These are phyloP conservation scores for Melipona bicolor DNA, from an alignment of 2,888 invertebrate species.

Conservation along the genomic window DNA sequence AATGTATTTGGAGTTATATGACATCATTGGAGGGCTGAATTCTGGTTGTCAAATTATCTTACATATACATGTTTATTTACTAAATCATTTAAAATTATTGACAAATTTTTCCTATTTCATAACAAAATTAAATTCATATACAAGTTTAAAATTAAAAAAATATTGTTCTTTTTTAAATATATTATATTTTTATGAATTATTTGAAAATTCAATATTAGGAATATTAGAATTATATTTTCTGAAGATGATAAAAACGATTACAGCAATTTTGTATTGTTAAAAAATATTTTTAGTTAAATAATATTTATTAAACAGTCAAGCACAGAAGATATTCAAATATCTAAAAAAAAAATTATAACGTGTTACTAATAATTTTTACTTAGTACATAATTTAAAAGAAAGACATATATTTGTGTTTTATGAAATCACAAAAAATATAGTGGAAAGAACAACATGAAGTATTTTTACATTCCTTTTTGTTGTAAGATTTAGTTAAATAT, in stretches of 20 bases:
- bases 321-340: neutral
- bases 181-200: neutral
- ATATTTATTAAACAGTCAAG: neutral
- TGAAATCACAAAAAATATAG: slow-evolving; percentile 2
- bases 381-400: slow-evolving; percentile 11
- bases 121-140: slow-evolving; percentile 12
- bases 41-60: slow-evolving; percentile 60
- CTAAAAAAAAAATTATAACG: slow-evolving; percentile 7
- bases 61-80: slow-evolving; percentile 21
- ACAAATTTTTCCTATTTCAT: neutral
- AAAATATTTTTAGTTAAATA: slow-evolving; percentile 24
- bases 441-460: slow-evolving; percentile 22
- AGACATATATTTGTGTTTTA: slow-evolving; percentile 12
- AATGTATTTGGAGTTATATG: slow-evolving; percentile 60
- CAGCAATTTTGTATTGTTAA: slow-evolving; percentile 16
- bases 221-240: slow-evolving; percentile 7
- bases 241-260: neutral
- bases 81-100: slow-evolving; percentile 23
- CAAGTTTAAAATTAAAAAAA: neutral
- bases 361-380: slow-evolving; percentile 5
- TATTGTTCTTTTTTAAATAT: neutral
- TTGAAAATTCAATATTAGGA: slow-evolving; percentile 10
- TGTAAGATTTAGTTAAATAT: slow-evolving; percentile 36
- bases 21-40: slow-evolving; percentile 69
- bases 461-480: slow-evolving; percentile 67